Conservation (phyloP, 2,113 vertebrate species). For the Brachionichthys hirsutus region DNA sequence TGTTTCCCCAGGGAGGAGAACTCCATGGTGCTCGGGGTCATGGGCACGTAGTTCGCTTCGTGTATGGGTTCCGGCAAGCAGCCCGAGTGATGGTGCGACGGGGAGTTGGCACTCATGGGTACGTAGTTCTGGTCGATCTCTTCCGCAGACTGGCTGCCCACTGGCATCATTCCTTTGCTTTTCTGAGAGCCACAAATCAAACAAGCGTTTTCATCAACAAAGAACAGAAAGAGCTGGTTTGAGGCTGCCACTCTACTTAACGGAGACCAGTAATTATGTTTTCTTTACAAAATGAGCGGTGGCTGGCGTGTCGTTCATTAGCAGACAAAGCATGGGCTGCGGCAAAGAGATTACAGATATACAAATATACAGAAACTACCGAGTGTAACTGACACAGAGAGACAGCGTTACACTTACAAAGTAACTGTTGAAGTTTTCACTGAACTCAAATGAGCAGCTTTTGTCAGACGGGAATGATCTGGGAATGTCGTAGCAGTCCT, state of each 20-base stretch:
- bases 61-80: slow-evolving; percentile 89
- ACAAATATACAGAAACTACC: too few species aligned
- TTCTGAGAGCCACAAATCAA: slow-evolving; percentile 77
- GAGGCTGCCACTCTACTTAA: neutral
- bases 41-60: slow-evolving; percentile 97
- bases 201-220: neutral
- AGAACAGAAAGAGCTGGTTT: neutral
- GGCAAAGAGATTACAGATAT: neutral
- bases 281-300: neutral
- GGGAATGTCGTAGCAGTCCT: slow-evolving; percentile 97
- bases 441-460: slow-evolving; percentile 88
- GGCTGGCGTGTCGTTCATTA: neutral
- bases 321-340: neutral
- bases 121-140: slow-evolving; percentile 98
- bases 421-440: slow-evolving; percentile 91
- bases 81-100: slow-evolving; percentile 90
- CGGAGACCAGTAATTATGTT: neutral
- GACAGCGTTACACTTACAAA: slow-evolving; percentile 85
- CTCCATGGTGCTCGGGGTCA: slow-evolving; percentile 96
- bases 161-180: slow-evolving; percentile 91
- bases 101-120: slow-evolving; percentile 96
- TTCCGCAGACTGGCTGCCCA: slow-evolving; percentile 87
- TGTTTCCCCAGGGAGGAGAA: slow-evolving; percentile 96
- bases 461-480: slow-evolving; percentile 91
- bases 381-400: too few species aligned